Percentiles rank a stretch among this genome's conserved stretches.
Conservation (phyloP, 2,797 vertebrate species). For the Florisuga fusca region DNA sequence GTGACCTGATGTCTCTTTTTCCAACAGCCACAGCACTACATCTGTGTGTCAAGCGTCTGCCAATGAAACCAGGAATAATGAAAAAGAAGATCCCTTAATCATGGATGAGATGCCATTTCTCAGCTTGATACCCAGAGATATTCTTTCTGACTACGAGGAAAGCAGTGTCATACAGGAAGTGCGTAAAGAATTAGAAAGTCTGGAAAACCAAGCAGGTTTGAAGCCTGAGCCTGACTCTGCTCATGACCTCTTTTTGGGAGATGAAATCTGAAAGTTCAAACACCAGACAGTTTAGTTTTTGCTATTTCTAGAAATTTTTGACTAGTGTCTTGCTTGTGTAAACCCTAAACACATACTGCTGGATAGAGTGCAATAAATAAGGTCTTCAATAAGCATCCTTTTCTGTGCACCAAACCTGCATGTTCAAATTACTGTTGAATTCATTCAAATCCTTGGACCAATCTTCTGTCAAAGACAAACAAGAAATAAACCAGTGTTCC, state of each 20-base stretch:
- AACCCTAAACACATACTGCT: background rate
- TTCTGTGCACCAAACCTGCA: slow-evolving; percentile 5
- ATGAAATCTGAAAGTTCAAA: slow-evolving; percentile 69
- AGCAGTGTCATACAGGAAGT: slow-evolving; percentile 68
- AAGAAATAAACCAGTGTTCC: background rate
- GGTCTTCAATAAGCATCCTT: background rate
- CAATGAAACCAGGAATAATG: background rate
- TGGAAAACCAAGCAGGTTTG: slow-evolving; percentile 59
- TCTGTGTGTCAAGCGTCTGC: slow-evolving; percentile 71
- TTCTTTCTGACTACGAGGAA: slow-evolving; percentile 46
- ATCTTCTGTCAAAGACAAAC: background rate
- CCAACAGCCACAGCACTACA: slow-evolving; percentile 68
- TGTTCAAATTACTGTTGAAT: background rate
- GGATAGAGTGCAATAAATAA: slow-evolving; percentile 75
- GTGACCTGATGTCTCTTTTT: background rate
- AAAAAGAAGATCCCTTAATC: slow-evolving; percentile 1
- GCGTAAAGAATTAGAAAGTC: slow-evolving; percentile 66
- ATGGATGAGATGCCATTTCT: slow-evolving; percentile 51
- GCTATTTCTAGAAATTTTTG: background rate
- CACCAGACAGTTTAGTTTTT: background rate
- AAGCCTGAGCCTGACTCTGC: slow-evolving; percentile 20
- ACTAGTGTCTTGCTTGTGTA: slow-evolving; percentile 39
- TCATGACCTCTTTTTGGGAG: slow-evolving; percentile 50
- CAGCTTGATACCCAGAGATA: slow-evolving; percentile 57
- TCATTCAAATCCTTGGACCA: background rate